Evolutionary conservation across 1,140 invertebrate genomes (phyloP).

Genomic region (Uloborus diversus): DNA sequence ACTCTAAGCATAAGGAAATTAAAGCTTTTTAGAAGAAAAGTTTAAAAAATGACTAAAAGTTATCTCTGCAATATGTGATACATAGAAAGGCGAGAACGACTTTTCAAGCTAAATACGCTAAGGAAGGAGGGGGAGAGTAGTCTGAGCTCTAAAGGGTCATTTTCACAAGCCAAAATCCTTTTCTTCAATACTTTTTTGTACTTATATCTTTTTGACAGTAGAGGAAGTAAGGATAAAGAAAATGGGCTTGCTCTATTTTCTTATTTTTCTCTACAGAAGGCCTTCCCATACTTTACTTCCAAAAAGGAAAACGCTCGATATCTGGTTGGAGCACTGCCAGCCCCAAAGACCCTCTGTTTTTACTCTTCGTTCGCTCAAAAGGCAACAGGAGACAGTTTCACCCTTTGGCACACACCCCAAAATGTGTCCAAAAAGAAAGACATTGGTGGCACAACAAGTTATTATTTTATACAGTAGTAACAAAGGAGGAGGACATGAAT

Average conservation of each 20-base stretch:
- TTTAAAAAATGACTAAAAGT: too few species aligned
- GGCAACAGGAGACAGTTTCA: constrained; percentile 42
- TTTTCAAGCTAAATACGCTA: too few species aligned
- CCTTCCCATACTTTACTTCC: constrained; percentile 16
- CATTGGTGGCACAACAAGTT: constrained; percentile 23
- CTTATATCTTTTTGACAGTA: constrained; percentile 45
- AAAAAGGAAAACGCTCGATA: constrained; percentile 27
- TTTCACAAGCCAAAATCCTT: constrained; percentile 37
- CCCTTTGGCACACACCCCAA: constrained; percentile 20
- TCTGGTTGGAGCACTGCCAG: constrained; percentile 43
- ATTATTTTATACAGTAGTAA: constrained; percentile 25
- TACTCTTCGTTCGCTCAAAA: constrained; percentile 28
- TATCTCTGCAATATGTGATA: too few species aligned
- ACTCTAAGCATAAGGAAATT: too few species aligned
- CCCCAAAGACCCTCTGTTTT: constrained; percentile 10
- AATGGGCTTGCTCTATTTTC: constrained; percentile 38
- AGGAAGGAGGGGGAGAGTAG: background rate
- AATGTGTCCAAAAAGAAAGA: constrained; percentile 23
- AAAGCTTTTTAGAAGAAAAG: too few species aligned
- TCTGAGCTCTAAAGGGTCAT: constrained; percentile 34
- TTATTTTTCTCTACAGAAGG: constrained; percentile 12
- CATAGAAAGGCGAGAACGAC: too few species aligned
- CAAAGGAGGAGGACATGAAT: background rate
- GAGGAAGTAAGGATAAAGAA: constrained; percentile 51
- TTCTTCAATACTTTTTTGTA: constrained; percentile 32